Conservation (phyloP, 2,888 invertebrate genomes). For the Lycophotia porphyrea region DNA sequence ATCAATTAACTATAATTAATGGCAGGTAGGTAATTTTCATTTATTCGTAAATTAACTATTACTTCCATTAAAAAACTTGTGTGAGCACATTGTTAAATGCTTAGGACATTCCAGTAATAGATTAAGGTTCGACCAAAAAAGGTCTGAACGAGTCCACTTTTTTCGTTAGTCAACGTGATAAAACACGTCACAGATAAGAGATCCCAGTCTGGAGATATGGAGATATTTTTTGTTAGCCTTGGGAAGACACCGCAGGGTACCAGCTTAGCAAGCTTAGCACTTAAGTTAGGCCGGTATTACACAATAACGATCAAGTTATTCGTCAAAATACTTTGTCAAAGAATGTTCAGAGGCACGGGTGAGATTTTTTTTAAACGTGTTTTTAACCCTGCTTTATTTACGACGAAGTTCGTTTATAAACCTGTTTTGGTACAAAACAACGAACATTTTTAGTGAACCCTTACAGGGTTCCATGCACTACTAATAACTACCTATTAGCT, state of each 20-base stretch:
- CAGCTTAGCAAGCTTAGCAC: slow-evolving; percentile 15
- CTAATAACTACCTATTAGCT: not conserved
- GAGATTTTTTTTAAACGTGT: slow-evolving; percentile 34
- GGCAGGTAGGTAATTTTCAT: too few relatives aligned
- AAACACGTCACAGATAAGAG: slow-evolving; percentile 40
- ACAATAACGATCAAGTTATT: slow-evolving; percentile 39
- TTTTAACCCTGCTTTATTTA: slow-evolving; percentile 44
- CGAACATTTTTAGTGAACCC: slow-evolving; percentile 10
- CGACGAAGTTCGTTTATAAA: slow-evolving; percentile 20
- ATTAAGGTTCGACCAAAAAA: slow-evolving; percentile 24
- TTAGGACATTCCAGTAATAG: slow-evolving; percentile 23
- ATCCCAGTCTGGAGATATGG: slow-evolving; percentile 27
- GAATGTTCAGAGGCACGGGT: slow-evolving; percentile 27
- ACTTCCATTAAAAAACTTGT: not conserved
- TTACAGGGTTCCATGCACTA: not conserved
- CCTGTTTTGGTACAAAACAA: slow-evolving; percentile 35
- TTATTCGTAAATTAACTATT: not conserved
- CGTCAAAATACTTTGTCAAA: slow-evolving; percentile 38
- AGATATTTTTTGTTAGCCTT: slow-evolving; percentile 39
- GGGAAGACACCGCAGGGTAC: slow-evolving; percentile 27
- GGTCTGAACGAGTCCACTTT: slow-evolving; percentile 8
- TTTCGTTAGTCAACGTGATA: slow-evolving; percentile 36
- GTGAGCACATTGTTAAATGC: not conserved
- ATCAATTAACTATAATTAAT: not conserved
- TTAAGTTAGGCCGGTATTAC: slow-evolving; percentile 19